phyloP scores from a whole-genome alignment of 1,140 invertebrate genomes.

The Frieseomelitta varia region DNA sequence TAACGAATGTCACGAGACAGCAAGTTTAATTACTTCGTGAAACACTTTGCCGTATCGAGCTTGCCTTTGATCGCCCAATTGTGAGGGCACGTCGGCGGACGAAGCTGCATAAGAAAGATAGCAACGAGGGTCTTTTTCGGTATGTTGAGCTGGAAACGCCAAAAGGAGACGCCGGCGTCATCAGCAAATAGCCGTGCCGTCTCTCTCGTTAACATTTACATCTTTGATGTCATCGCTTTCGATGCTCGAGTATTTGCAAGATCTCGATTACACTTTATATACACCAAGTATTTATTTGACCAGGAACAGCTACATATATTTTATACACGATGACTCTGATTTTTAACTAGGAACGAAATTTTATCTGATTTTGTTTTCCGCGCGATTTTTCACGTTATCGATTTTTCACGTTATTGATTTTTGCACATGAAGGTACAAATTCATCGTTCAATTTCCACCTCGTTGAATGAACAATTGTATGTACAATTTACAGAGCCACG shows the following conservation, averaged over 20 bases:
- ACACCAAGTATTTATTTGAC: not conserved
- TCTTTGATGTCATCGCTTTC: not conserved
- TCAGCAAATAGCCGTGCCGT: not conserved
- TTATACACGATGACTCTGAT: not conserved
- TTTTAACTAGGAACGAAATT: not conserved
- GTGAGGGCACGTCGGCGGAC: too few relatives aligned
- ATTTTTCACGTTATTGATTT: not conserved
- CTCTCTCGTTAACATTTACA: slow-evolving; percentile 25
- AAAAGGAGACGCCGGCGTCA: not conserved
- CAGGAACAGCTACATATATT: too few relatives aligned
- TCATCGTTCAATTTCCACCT: not conserved
- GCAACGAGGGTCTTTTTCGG: not conserved
- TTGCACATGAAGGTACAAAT: not conserved
- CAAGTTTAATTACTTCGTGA: slow-evolving; percentile 30
- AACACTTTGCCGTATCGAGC: not conserved
- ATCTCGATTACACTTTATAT: slow-evolving; percentile 31
- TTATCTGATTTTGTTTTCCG: not conserved
- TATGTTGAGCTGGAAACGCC: not conserved
- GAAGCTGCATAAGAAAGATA: not conserved
- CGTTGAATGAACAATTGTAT: not conserved
- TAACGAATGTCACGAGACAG: not conserved
- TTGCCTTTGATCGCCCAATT: slow-evolving; percentile 12
- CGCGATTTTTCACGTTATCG: not conserved
- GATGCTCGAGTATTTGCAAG: slow-evolving; percentile 13
- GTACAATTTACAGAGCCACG: not conserved